Evolutionary conservation across 2,113 vertebrate genomes (phyloP).

Genomic region (Barbus barbus): DNA sequence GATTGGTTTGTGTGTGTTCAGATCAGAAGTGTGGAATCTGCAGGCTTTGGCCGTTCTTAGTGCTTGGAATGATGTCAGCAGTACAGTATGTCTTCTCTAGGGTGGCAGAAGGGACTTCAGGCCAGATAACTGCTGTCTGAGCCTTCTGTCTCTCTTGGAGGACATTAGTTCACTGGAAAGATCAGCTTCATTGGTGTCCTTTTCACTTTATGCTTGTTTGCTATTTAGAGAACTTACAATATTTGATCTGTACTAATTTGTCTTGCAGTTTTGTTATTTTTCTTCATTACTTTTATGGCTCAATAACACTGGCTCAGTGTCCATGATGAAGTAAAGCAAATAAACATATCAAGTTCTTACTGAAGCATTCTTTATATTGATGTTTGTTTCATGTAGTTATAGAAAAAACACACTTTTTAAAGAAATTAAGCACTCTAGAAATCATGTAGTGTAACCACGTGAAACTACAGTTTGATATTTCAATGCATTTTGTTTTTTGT

Average conservation of each 20-base stretch:
- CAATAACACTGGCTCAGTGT: not conserved
- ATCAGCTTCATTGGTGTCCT: not conserved
- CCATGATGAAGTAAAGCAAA: not conserved
- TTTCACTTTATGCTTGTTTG: not conserved
- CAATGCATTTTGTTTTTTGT: too few relatives aligned
- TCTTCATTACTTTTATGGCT: not conserved
- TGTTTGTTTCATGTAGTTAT: not conserved
- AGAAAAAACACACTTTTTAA: not conserved
- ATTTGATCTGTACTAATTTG: not conserved
- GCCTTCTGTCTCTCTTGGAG: not conserved
- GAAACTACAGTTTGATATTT: not conserved
- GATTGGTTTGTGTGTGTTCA: not conserved
- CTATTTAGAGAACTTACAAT: not conserved
- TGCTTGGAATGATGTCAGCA: slow-evolving; percentile 38
- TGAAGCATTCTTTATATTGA: not conserved
- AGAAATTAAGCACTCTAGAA: not conserved
- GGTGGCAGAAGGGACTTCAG: slow-evolving; percentile 18
- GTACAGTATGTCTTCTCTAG: not conserved
- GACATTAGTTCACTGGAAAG: not conserved
- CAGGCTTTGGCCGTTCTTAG: slow-evolving; percentile 21
- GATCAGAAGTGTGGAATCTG: slow-evolving; percentile 11
- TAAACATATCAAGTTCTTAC: not conserved
- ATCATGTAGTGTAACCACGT: not conserved
- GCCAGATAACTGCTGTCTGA: slow-evolving; percentile 10
- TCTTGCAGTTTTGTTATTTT: not conserved